A percentile compares a stretch with the other conserved stretches of the same genome.
Conservation (phyloP, 1,140 invertebrate species). For the Samia ricini region DNA sequence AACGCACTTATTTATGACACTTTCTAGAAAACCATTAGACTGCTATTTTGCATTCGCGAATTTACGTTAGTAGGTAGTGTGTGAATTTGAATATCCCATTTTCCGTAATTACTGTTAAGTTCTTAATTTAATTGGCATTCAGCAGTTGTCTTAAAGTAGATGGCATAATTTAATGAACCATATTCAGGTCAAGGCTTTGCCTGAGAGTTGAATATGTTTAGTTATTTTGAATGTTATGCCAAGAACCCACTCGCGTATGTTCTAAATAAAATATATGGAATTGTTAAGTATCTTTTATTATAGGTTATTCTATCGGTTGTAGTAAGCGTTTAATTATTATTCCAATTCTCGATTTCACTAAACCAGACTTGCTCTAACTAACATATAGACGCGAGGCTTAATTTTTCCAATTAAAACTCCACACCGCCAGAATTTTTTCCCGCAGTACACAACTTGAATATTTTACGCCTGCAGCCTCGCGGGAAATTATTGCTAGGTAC, state of each 20-base stretch:
- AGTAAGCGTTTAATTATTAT: not conserved
- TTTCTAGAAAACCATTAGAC: not conserved
- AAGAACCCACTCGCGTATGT: not conserved
- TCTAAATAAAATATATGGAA: not conserved
- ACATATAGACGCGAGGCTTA: not conserved
- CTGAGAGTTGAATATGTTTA: not conserved
- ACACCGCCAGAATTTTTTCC: conserved; percentile 35
- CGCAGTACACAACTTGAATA: conserved; percentile 44
- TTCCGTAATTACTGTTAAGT: conserved; percentile 35
- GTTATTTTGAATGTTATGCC: not conserved
- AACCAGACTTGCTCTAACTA: not conserved
- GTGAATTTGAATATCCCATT: conserved; percentile 27
- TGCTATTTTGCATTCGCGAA: not conserved
- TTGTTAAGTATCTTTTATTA: not conserved
- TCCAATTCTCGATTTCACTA: not conserved
- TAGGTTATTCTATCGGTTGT: not conserved
- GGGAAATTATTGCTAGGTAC: conserved; percentile 48
- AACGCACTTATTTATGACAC: not conserved
- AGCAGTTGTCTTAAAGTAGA: conserved; percentile 42
- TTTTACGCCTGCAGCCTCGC: conserved; percentile 41
- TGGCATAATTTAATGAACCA: conserved; percentile 56
- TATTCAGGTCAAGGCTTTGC: conserved; percentile 55
- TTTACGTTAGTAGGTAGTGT: conserved; percentile 3
- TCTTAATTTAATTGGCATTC: conserved; percentile 30
- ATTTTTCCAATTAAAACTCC: conserved; percentile 42